Conservation (phyloP, 2,888 invertebrate genomes). For the Psylliodes chrysocephalus region DNA sequence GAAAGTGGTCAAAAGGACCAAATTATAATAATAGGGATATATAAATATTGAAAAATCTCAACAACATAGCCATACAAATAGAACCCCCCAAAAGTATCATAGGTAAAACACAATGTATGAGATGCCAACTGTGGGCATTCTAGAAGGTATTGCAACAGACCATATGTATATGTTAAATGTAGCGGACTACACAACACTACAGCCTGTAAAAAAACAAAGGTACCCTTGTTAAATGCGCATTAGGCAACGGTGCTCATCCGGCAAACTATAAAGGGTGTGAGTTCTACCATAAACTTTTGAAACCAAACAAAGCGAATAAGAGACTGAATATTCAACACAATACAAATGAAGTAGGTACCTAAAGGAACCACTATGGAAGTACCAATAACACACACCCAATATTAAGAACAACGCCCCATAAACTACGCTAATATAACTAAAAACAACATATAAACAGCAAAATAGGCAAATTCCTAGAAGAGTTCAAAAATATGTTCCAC, state of each 20-base stretch:
- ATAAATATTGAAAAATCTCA: slow-evolving; percentile 12
- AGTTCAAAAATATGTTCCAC: slow-evolving; percentile 24
- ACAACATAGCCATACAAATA: slow-evolving; percentile 8
- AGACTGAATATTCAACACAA: slow-evolving; percentile 4
- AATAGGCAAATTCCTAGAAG: slow-evolving; percentile 22
- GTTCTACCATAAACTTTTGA: not conserved
- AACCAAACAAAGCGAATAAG: slow-evolving; percentile 1
- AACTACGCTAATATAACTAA: slow-evolving; percentile 14
- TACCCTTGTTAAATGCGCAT: slow-evolving; percentile 14
- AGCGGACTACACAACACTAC: slow-evolving; percentile 13
- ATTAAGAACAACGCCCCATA: slow-evolving; percentile 1
- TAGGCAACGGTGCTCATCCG: slow-evolving; percentile 20
- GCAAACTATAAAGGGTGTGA: slow-evolving; percentile 23
- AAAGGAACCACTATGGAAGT: slow-evolving; percentile 6
- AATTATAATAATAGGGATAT: not conserved
- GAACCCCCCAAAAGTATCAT: slow-evolving; percentile 1
- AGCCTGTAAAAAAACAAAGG: slow-evolving; percentile 13
- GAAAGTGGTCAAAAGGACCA: slow-evolving; percentile 13
- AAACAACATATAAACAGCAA: slow-evolving; percentile 18
- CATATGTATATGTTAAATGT: slow-evolving; percentile 25
- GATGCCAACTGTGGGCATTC: slow-evolving; percentile 18
- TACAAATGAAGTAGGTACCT: slow-evolving; percentile 6
- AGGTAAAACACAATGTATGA: slow-evolving; percentile 10
- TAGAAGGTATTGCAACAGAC: slow-evolving; percentile 20
- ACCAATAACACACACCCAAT: not conserved